phyloP scores from a whole-genome alignment of 2,888 invertebrate species.

The Troides aeacus region DNA sequence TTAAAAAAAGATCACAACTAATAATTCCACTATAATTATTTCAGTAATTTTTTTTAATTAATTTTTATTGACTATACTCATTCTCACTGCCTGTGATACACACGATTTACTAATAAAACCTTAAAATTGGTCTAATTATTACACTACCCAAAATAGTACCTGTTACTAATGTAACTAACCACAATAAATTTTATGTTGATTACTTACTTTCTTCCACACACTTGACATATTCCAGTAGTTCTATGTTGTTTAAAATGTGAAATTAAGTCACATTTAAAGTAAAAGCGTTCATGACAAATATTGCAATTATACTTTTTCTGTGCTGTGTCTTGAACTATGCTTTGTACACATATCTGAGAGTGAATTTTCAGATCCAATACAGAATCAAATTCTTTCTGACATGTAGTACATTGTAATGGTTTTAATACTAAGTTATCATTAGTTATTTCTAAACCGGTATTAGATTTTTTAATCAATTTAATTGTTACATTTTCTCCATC shows the following conservation, averaged over 20 bases:
- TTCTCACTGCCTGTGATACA: too few species aligned
- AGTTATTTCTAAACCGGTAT: conserved; percentile 17
- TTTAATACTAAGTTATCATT: conserved; percentile 49
- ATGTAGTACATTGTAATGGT: conserved; percentile 78
- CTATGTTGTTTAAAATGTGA: conserved; percentile 83
- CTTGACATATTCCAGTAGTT: conserved; percentile 82
- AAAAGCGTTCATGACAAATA: conserved; percentile 81
- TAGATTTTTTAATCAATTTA: conserved; percentile 56
- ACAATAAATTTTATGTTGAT: neutral
- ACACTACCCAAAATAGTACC: too few species aligned
- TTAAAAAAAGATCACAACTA: too few species aligned
- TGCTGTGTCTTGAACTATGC: conserved; percentile 40
- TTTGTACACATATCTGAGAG: conserved; percentile 77
- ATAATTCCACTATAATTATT: too few species aligned
- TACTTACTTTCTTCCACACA: conserved; percentile 84
- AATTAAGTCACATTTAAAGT: conserved; percentile 82
- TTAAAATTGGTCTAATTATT: too few species aligned
- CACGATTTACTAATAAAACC: too few species aligned
- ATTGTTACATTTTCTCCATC: conserved; percentile 60
- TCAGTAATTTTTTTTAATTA: too few species aligned
- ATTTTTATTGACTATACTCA: too few species aligned
- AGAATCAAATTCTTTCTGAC: conserved; percentile 77
- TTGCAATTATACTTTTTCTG: conserved; percentile 69
- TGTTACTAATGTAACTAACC: neutral
- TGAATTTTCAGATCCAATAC: conserved; percentile 82